Evolutionary conservation across 2,888 invertebrate species (phyloP).

Genomic region (Abrostola tripartita): DNA sequence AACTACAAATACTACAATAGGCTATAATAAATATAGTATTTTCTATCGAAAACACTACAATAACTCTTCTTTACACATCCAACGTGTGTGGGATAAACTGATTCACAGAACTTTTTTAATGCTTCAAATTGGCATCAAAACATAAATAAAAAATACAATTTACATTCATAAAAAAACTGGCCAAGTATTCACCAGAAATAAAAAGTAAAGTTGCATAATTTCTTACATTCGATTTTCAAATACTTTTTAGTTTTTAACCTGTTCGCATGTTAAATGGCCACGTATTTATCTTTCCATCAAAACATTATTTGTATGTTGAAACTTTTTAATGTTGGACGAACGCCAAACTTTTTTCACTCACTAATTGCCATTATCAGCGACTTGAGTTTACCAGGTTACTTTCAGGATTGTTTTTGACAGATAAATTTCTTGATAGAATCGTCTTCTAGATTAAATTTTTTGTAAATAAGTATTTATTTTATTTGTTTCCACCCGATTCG

Average conservation of each 20-base stretch:
- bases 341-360: constrained; percentile 31
- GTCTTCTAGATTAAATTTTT: too few relatives aligned
- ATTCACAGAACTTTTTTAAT: constrained; percentile 28
- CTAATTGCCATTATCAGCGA: constrained; percentile 24
- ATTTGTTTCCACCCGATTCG: too few relatives aligned
- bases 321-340: constrained; percentile 22
- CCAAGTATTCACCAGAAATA: constrained; percentile 1
- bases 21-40: background rate
- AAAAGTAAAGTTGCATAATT: constrained; percentile 2
- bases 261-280: constrained; percentile 12
- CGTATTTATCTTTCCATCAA: constrained; percentile 36
- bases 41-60: background rate
- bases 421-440: background rate
- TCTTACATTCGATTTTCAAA: background rate
- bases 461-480: background rate
- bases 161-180: constrained; percentile 2
- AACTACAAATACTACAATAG: background rate
- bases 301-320: constrained; percentile 32
- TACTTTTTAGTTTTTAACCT: constrained; percentile 7
- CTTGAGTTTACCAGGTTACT: constrained; percentile 4
- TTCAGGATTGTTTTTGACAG: constrained; percentile 8
- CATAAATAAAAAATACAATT: constrained; percentile 17
- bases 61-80: constrained; percentile 14
- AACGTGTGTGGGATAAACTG: constrained; percentile 6
- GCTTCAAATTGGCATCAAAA: constrained; percentile 8